Base-by-base conservation (phyloP, 2,888 invertebrate genomes). In the Hymenopus coronatus region DNA sequence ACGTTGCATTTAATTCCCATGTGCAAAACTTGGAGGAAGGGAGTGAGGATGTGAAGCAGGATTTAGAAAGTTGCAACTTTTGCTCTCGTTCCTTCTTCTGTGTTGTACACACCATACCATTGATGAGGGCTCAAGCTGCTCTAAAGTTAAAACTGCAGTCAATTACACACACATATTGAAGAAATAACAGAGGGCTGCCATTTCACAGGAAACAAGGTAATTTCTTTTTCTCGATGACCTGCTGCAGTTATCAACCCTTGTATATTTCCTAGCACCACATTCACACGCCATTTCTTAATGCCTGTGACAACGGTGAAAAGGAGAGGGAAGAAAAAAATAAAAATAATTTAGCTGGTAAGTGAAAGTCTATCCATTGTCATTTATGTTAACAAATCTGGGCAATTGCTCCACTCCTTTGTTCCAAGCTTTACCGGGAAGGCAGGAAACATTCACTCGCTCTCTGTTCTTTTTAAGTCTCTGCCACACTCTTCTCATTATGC, bases 401-500 rank as follows among this genome's bases (percentile, higher is more conserved):
- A 46, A 70, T 85, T 54, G 25, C 82, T 87, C 82, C 87, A 88
- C 88, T 88, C 83, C 84, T 83, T 88, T 83, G 90, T 90, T 88
- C 89, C 90, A 90, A 90, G 90, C 88, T 90, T 90, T 89, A 89
- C 83, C 83, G 89, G 88, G 83, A 88, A 89, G 88, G 89, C 89
- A 89, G 89, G 89, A 88, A 88, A 89, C 89, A 87, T 88, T 84
- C 88, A 87, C 90, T 86, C 90, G 87, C 89, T 89, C 81, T 46
- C 87, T 28, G 86, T 89, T 89, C 46, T 87, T 84, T 83, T 89
- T 86, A 90, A 90, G 90, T 90, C 90, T 90, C 88, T 90, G 89
- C 87, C 89, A 90, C 89, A 89, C 88, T 88, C 89, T 89, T 88
- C 90, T 89, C 87, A 90, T 92, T 92, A 92, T 92, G 92, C 92